phyloP scores from a whole-genome alignment of 2,797 vertebrate genomes.

The Muraenolepis orangiensis region DNA sequence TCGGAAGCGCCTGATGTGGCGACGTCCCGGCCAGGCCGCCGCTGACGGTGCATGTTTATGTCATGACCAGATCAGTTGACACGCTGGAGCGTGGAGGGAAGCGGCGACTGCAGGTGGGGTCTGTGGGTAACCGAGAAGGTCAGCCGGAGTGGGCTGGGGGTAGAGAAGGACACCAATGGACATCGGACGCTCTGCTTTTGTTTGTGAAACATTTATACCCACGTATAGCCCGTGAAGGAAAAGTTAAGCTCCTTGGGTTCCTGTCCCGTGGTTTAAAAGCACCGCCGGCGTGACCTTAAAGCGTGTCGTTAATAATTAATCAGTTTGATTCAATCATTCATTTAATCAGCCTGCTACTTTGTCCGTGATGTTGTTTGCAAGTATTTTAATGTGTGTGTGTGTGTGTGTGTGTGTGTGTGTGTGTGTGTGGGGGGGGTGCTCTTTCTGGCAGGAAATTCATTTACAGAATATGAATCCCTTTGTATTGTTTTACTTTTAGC shows the following conservation, averaged over 20 bases:
- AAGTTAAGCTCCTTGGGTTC: background rate
- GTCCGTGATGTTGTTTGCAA: background rate
- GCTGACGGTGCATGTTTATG: background rate
- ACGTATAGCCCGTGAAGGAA: background rate
- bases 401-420: background rate
- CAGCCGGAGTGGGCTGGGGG: background rate
- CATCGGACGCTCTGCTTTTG: background rate
- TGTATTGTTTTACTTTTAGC: background rate
- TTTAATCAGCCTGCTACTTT: background rate
- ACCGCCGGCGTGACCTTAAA: conserved; percentile 11
- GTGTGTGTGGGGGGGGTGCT: too few relatives aligned
- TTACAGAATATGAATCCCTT: background rate
- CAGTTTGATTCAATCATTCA: conserved; percentile 23
- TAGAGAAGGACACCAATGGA: background rate
- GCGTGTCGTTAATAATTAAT: conserved; percentile 38
- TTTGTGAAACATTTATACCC: background rate
- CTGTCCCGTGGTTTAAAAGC: background rate
- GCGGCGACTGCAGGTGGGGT: background rate
- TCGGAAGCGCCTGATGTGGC: background rate
- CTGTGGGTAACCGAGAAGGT: background rate
- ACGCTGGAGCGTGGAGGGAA: conserved; percentile 19
- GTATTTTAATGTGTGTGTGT: too few relatives aligned
- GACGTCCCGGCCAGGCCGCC: background rate
- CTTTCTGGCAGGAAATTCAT: conserved; percentile 1
- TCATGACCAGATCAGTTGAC: background rate